A percentile compares a stretch with the other conserved stretches of the same genome.
phyloP scores from a whole-genome alignment of 2,888 invertebrate species.

The Sarcophaga caerulescens region DNA sequence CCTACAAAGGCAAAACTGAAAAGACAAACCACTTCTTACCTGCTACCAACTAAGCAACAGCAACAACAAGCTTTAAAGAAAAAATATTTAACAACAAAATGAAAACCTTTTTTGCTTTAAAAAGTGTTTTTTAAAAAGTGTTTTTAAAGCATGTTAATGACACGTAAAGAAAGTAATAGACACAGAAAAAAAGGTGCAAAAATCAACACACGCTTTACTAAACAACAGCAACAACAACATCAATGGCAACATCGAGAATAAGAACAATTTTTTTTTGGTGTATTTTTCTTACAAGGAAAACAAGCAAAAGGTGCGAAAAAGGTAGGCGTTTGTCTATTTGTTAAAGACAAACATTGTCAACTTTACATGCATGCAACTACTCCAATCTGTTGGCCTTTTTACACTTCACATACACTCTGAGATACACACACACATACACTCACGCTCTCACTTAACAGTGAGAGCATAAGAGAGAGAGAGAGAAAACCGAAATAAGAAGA shows the following conservation, averaged over 20 bases:
- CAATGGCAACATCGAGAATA: too few relatives aligned
- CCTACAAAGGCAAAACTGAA: background rate
- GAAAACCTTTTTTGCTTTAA: constrained; percentile 14
- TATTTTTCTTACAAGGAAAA: background rate
- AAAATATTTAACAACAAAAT: too few relatives aligned
- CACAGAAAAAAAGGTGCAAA: constrained; percentile 56
- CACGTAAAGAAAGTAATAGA: constrained; percentile 52
- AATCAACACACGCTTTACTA: constrained; percentile 35
- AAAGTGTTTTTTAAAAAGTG: constrained; percentile 33
- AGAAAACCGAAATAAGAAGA: background rate
- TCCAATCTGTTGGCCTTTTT: background rate
- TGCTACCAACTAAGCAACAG: background rate
- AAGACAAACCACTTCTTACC: constrained; percentile 33
- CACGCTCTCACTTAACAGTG: too few relatives aligned
- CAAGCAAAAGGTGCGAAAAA: constrained; percentile 67
- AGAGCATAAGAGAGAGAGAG: constrained; percentile 8
- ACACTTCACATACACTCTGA: background rate
- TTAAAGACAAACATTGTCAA: constrained; percentile 61
- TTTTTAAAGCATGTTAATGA: constrained; percentile 63
- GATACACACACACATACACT: too few relatives aligned
- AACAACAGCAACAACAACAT: background rate
- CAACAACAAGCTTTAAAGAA: constrained; percentile 29
- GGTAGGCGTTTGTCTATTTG: constrained; percentile 69
- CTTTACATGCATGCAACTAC: background rate
- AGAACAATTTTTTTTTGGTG: too few relatives aligned